These are phyloP conservation scores for Netelia melanura DNA, from an alignment of 2,888 invertebrate genomes.

Conservation along the genomic window DNA sequence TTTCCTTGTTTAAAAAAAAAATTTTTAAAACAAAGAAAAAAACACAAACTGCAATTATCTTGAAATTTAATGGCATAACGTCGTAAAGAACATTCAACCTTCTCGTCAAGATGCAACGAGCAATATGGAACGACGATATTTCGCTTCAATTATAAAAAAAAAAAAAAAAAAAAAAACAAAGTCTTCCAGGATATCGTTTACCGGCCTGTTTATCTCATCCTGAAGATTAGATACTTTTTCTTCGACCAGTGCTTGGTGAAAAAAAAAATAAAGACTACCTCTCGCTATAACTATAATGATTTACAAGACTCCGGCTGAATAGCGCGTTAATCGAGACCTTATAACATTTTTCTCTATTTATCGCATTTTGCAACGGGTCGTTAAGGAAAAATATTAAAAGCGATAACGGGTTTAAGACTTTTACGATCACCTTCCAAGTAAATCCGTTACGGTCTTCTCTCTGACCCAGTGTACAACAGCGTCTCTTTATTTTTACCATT, in stretches of 20 bases:
- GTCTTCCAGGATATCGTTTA: slow-evolving; percentile 48
- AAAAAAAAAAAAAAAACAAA: background rate
- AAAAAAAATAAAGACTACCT: slow-evolving; percentile 26
- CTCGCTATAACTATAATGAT: slow-evolving; percentile 35
- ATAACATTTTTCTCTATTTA: slow-evolving; percentile 71
- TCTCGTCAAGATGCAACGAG: slow-evolving; percentile 60
- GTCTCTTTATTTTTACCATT: slow-evolving; percentile 6
- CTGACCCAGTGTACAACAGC: slow-evolving; percentile 8
- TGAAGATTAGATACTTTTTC: slow-evolving; percentile 54
- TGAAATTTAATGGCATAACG: slow-evolving; percentile 37
- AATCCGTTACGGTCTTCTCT: slow-evolving; percentile 39
- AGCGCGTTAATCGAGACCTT: slow-evolving; percentile 49
- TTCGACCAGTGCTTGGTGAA: slow-evolving; percentile 19
- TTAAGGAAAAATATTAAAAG: slow-evolving; percentile 70
- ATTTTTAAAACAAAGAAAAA: background rate
- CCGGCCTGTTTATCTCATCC: slow-evolving; percentile 54
- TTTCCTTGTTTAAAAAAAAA: slow-evolving; percentile 11
- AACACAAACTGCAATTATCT: slow-evolving; percentile 39
- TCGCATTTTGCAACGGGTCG: slow-evolving; percentile 59
- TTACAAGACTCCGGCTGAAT: slow-evolving; percentile 32
- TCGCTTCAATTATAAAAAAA: slow-evolving; percentile 24
- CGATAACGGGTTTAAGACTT: slow-evolving; percentile 50
- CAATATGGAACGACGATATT: slow-evolving; percentile 69
- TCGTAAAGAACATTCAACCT: slow-evolving; percentile 65
- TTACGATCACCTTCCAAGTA: slow-evolving; percentile 51